Evolutionary conservation across 1,140 invertebrate species (phyloP).

Genomic region (Formica exsecta): DNA sequence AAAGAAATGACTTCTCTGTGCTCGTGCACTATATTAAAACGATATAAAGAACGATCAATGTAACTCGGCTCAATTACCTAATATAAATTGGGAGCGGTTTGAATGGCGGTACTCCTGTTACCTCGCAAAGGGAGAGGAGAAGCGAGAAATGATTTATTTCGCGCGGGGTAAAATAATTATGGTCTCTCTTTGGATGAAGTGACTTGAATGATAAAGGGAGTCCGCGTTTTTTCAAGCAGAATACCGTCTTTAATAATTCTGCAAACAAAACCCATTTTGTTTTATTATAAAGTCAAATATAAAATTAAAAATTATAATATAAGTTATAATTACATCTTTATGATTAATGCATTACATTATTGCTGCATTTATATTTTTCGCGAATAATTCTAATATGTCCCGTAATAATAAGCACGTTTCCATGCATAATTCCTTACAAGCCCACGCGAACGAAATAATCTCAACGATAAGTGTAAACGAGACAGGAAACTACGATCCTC

Average conservation of each 20-base stretch:
- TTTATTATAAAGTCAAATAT: background rate
- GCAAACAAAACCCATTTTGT: background rate
- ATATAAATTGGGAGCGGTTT: constrained; percentile 41
- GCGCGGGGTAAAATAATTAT: constrained; percentile 46
- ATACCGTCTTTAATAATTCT: constrained; percentile 7
- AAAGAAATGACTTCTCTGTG: constrained; percentile 22
- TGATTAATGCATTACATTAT: background rate
- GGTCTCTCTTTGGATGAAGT: constrained; percentile 40
- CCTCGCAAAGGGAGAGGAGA: constrained; percentile 16
- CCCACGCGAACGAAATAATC: constrained; percentile 51
- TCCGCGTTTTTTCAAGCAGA: background rate
- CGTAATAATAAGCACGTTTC: background rate
- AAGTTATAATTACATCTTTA: background rate
- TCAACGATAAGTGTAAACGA: constrained; percentile 66
- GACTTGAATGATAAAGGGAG: constrained; percentile 32
- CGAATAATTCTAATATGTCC: background rate
- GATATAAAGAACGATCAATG: constrained; percentile 34
- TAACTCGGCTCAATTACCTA: constrained; percentile 41
- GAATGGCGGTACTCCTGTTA: constrained; percentile 35
- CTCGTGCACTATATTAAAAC: background rate
- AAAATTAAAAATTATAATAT: background rate
- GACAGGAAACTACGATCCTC: constrained; percentile 57
- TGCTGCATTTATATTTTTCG: constrained; percentile 2
- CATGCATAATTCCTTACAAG: background rate
- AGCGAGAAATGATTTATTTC: constrained; percentile 60